Evolutionary conservation across 2,888 invertebrate species (phyloP), one percentile per base, ranked within the genome.

Genomic region (Syritta pipiens): DNA sequence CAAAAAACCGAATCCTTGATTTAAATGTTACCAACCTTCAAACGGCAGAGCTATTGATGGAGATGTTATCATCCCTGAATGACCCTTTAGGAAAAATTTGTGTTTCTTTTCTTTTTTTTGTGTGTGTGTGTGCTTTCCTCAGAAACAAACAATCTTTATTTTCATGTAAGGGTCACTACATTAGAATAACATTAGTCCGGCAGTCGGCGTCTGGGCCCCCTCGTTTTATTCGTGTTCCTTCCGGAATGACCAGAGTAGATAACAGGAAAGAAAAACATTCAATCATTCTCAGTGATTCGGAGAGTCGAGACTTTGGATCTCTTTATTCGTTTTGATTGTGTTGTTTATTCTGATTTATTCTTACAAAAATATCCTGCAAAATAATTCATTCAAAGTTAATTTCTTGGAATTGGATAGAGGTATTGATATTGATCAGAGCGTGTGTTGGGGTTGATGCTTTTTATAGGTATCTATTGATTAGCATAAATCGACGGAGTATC

Each of bases 191-290:
- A 77, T 77, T 77, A 72, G 24, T 44, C 24, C 14, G 44, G 12
- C 44, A 32, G 42, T 32, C 51, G 9, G 14, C 35, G 14, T 24
- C 3, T 44, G n/a, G 12, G 14, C 42, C 26, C 24, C 3, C 32
- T 17, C 12, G 10, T 7, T 20, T 10, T 7, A 20, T 35, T 10
- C 40, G 32, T 26, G 4, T 62, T 71, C 57, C 30, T 32, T 19
- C 28, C 57, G 40, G 28, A 77, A 65, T 77, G 77, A 72, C 65
- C 77, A 53, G 65, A 48, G 46, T 55, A 72, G 72, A 77, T 72
- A 77, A 77, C 77, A 77, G 77, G 77, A 77, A 77, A 77, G 77
- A 72, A 77, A 77, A 77, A 77, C 77, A 77, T 77, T 77, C 77
- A 77, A 77, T 77, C 77, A 77, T 77, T 77, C 77, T 37, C 65